A percentile compares a stretch with the other conserved stretches of the same genome.
phyloP scores from a whole-genome alignment of 2,888 invertebrate species.

The Pardosa pseudoannulata region DNA sequence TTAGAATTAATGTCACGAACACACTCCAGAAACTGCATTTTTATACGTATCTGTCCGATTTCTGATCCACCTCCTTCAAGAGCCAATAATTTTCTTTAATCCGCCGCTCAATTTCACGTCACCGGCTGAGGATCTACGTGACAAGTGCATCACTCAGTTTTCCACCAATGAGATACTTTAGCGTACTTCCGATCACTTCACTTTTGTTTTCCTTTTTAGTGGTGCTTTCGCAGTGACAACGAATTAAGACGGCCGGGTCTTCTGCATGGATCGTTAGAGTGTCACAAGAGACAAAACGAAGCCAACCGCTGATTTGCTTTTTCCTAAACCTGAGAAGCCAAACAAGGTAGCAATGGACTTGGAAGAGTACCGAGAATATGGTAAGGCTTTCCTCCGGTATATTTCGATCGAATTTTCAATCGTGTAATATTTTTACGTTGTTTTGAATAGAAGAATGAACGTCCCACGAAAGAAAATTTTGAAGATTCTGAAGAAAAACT shows the following conservation, averaged over 20 bases:
- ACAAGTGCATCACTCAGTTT: neutral
- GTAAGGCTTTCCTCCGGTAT: conserved; percentile 41
- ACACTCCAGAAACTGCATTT: no score
- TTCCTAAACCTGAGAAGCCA: neutral
- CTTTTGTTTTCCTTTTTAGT: neutral
- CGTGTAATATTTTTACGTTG: no score
- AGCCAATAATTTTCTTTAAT: neutral
- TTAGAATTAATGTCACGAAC: no score
- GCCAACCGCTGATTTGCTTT: neutral
- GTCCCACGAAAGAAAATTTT: no score
- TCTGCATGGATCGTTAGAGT: neutral
- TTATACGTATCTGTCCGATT: no score
- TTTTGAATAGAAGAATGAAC: no score
- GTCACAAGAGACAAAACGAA: neutral
- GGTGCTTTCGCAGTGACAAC: neutral
- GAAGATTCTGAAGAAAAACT: no score
- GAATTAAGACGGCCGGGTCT: neutral
- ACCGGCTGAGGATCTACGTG: neutral
- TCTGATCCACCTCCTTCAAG: no score
- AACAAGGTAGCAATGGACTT: conserved; percentile 75
- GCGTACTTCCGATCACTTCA: neutral
- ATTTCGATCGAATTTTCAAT: no score
- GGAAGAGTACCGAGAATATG: conserved; percentile 76
- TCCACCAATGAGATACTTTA: neutral
- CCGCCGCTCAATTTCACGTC: neutral